Evolutionary conservation across 2,113 vertebrate species (phyloP).

Genomic region (Okapia johnstoni): DNA sequence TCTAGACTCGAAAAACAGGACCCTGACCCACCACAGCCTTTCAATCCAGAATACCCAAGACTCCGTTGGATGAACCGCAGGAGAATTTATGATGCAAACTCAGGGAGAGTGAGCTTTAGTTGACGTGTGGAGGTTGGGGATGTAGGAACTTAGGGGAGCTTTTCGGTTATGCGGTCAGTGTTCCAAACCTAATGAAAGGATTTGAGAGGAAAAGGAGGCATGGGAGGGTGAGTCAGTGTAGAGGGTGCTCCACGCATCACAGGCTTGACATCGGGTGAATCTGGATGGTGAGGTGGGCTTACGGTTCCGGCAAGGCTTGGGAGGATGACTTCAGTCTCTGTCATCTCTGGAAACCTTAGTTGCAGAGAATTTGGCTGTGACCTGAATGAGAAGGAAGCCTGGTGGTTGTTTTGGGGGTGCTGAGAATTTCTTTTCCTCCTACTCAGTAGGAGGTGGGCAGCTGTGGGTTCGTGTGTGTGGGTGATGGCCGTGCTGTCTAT

Average conservation of each 20-base stretch:
- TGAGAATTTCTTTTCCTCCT: not conserved
- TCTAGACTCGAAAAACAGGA: not conserved
- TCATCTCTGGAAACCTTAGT: not conserved
- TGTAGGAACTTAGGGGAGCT: not conserved
- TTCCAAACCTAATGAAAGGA: not conserved
- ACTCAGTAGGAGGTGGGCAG: not conserved
- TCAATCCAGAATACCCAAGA: not conserved
- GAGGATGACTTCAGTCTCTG: not conserved
- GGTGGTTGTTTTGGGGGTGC: too few species aligned
- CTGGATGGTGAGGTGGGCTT: not conserved
- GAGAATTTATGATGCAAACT: not conserved
- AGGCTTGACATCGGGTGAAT: not conserved
- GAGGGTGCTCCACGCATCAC: rapidly evolving
- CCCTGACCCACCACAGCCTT: rapidly evolving
- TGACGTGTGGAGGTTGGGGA: not conserved
- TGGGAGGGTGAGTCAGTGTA: rapidly evolving
- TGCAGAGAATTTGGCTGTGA: not conserved
- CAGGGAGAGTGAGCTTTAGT: not conserved
- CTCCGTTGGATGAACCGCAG: rapidly evolving
- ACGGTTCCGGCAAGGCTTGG: not conserved
- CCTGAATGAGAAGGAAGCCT: not conserved
- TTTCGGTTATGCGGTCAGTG: not conserved
- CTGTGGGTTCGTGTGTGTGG: rapidly evolving
- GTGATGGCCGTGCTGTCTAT: not conserved
- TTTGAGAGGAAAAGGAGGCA: not conserved